These are phyloP conservation scores for Xanthia icteritia DNA, from an alignment of 2,888 invertebrate species.

Conservation along the genomic window DNA sequence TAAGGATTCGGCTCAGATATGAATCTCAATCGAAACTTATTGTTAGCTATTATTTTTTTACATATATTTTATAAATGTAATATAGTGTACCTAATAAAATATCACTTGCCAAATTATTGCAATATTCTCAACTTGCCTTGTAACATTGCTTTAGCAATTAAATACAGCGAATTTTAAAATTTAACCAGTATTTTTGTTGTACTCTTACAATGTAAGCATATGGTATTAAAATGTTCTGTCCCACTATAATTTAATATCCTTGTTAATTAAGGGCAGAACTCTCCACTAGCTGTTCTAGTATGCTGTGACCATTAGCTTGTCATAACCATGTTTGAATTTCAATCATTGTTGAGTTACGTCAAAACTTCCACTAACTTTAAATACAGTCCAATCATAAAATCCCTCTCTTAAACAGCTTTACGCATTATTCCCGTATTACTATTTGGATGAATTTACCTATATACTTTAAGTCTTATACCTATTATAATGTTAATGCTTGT, in stretches of 20 bases:
- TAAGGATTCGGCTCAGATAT: slow-evolving; percentile 61
- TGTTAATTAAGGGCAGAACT: background rate
- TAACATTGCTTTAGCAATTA: slow-evolving; percentile 28
- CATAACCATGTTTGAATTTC: background rate
- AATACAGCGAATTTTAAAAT: slow-evolving; percentile 16
- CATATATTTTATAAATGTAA: slow-evolving; percentile 37
- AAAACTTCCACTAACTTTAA: slow-evolving; percentile 14
- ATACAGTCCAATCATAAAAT: slow-evolving; percentile 1
- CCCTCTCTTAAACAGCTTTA: slow-evolving; percentile 6
- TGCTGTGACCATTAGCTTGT: slow-evolving; percentile 2
- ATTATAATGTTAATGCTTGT: slow-evolving; percentile 60
- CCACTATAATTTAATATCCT: background rate
- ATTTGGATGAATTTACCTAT: slow-evolving; percentile 63
- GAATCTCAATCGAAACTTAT: slow-evolving; percentile 66
- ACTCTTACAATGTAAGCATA: slow-evolving; percentile 16
- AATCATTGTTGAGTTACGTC: background rate
- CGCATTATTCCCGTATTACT: slow-evolving; percentile 39
- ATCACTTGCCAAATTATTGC: slow-evolving; percentile 65
- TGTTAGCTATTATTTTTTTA: slow-evolving; percentile 52
- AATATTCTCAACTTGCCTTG: slow-evolving; percentile 60
- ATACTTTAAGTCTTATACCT: slow-evolving; percentile 46
- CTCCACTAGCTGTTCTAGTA: background rate
- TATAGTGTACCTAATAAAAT: slow-evolving; percentile 52
- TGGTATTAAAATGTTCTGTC: background rate
- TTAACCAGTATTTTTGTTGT: slow-evolving; percentile 28